These are phyloP conservation scores for Leptopilina drosophilae DNA, from an alignment of 2,888 invertebrate genomes.

Conservation along the genomic window DNA sequence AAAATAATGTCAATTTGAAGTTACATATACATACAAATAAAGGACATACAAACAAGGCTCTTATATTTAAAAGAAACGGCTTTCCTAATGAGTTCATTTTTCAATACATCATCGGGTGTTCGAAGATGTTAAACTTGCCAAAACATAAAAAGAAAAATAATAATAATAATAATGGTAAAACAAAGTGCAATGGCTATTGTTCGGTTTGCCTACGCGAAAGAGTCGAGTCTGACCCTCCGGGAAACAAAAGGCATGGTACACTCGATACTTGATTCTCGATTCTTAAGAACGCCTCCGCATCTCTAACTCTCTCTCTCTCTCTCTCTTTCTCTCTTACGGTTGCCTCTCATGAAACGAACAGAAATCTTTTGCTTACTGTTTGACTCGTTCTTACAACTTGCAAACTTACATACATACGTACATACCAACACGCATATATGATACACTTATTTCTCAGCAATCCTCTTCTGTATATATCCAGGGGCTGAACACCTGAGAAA, in stretches of 20 bases:
- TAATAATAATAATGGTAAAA: background rate
- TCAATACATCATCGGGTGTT: conserved; percentile 14
- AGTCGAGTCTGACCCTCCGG: conserved; percentile 42
- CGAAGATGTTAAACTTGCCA: conserved; percentile 27
- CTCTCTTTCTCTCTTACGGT: conserved; percentile 44
- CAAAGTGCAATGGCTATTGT: conserved; percentile 38
- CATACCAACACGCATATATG: conserved; percentile 12
- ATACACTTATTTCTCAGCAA: conserved; percentile 36
- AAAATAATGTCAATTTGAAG: too few species aligned
- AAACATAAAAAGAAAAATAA: conserved; percentile 24
- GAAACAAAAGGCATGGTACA: conserved; percentile 56
- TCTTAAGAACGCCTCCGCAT: conserved; percentile 55
- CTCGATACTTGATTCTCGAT: conserved; percentile 57
- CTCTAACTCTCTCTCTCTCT: too few species aligned
- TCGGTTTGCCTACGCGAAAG: conserved; percentile 37
- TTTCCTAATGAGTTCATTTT: conserved; percentile 32
- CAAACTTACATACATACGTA: conserved; percentile 29
- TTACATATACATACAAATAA: too few species aligned
- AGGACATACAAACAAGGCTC: background rate
- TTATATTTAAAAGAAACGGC: background rate
- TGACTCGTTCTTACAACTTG: conserved; percentile 41
- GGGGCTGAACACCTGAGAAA: conserved; percentile 39
- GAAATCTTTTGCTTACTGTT: conserved; percentile 53
- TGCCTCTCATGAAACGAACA: conserved; percentile 51
- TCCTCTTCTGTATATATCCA: conserved; percentile 35